Base-by-base conservation (phyloP, 2,797 vertebrate species). In the Labeo calbasu region DNA sequence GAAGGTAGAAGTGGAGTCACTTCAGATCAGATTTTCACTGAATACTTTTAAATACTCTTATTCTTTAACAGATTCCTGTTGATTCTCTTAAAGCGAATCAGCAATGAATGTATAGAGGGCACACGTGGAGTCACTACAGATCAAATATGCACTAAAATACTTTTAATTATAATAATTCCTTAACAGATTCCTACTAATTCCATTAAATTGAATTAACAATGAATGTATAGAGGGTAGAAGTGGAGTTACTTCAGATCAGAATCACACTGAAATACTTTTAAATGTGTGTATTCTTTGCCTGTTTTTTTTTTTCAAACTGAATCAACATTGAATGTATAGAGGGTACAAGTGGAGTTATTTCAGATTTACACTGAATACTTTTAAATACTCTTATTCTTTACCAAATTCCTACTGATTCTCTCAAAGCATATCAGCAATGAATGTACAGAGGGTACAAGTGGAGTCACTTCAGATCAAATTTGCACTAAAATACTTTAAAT, bases 31-130 rank as follows among this genome's bases (percentile, higher is more conserved):
- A 21, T 53, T 53, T 19, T 2, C 51, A 53, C 17, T 53, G 2
- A 14, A 36, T 55, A 40, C 19, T 75, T 36, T n/a, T 40, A 55
- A 55, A 75, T n/a, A 0, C 1, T 0, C 1, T n/a, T 4, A 72
- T 72, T 72, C 23, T 36, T 55, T 14, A 55, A 2, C 11, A 75
- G 0, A 21, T 72, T 28, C 0, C 4, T 11, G 3, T 72, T 32
- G 4, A 8, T 73, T 73, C 9, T 4, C 25, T 53, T 2, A 51
- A 36, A 19, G 15, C 19, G 48, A 73, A 51, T 50, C 19, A n/a
- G 21, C 0, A 14, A 19, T 12, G 0, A 43, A 43, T 1, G 1
- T 43, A 0, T 0, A 21, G 4, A 21, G 1, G 10, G 17, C 28
- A 32, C 17, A 55, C 19, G 7, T 55, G 17, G 17, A 55, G 7